Conservation (phyloP, 2,113 vertebrate genomes). For the Regulus satrapa region DNA sequence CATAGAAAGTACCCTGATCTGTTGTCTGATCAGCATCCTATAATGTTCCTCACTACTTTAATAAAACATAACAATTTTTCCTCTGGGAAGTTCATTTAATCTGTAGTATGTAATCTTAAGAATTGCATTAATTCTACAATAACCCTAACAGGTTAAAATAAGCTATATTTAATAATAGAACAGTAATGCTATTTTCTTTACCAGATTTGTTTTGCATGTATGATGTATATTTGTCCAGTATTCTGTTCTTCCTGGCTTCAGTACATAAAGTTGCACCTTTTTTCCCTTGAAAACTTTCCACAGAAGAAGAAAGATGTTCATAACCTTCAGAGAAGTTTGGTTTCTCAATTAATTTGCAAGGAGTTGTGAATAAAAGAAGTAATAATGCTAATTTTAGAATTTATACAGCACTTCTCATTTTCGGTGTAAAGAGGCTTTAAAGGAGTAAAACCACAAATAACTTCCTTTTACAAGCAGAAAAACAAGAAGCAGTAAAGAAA, state of each 20-base stretch:
- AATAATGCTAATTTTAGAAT: not conserved
- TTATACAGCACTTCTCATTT: not conserved
- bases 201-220: not conserved
- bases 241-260: not conserved
- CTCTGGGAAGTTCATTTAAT: not conserved
- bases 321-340: not conserved
- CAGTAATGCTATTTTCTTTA: not conserved
- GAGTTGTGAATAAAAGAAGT: not conserved
- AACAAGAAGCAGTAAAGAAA: not conserved
- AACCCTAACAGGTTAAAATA: not conserved
- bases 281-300: not conserved
- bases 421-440: not conserved
- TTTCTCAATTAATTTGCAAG: not conserved
- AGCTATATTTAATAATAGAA: not conserved
- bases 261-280: not conserved
- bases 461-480: not conserved
- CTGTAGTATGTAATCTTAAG: not conserved
- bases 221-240: not conserved
- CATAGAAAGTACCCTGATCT: accelerated
- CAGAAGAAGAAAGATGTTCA: not conserved
- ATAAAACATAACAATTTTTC: not conserved
- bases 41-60: not conserved
- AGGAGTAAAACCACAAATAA: not conserved
- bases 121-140: not conserved
- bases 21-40: not conserved